These are phyloP conservation scores for Bembecia ichneumoniformis DNA, from an alignment of 2,888 invertebrate genomes.

Conservation along the genomic window DNA sequence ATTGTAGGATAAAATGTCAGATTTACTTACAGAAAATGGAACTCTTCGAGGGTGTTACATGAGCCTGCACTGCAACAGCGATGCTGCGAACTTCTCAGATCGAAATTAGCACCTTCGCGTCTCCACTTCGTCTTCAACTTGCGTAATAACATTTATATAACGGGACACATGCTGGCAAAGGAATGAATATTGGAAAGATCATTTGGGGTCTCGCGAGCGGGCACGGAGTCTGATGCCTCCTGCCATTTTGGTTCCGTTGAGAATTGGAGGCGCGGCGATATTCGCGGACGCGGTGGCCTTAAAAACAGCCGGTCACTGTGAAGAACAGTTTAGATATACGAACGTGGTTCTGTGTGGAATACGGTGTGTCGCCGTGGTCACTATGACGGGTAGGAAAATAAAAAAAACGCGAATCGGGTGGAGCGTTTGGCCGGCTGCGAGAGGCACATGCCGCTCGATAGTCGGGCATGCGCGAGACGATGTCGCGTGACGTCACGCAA, in stretches of 20 bases:
- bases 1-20: neutral
- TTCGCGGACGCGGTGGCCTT: neutral
- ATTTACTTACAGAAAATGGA: slow-evolving; percentile 43
- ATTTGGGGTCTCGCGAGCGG: slow-evolving; percentile 39
- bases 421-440: slow-evolving; percentile 57
- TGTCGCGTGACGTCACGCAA: slow-evolving; percentile 53
- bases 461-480: slow-evolving; percentile 54
- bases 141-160: slow-evolving; percentile 68
- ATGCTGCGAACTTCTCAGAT: slow-evolving; percentile 26
- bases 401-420: slow-evolving; percentile 55
- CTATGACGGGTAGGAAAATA: slow-evolving; percentile 57
- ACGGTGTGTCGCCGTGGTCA: slow-evolving; percentile 33
- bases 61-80: slow-evolving; percentile 42
- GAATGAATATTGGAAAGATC: slow-evolving; percentile 30
- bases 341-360: slow-evolving; percentile 30
- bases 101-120: slow-evolving; percentile 42
- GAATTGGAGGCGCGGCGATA: neutral
- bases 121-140: slow-evolving; percentile 51
- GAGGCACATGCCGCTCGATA: slow-evolving; percentile 69
- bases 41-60: slow-evolving; percentile 45
- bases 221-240: slow-evolving; percentile 33
- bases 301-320: neutral
- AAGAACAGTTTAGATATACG: slow-evolving; percentile 2
- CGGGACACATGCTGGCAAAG: slow-evolving; percentile 47
- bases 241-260: slow-evolving; percentile 48